Evolutionary conservation across 2,113 vertebrate genomes (phyloP), one percentile per base, ranked within the genome.

Genomic region (Rhea americana): DNA sequence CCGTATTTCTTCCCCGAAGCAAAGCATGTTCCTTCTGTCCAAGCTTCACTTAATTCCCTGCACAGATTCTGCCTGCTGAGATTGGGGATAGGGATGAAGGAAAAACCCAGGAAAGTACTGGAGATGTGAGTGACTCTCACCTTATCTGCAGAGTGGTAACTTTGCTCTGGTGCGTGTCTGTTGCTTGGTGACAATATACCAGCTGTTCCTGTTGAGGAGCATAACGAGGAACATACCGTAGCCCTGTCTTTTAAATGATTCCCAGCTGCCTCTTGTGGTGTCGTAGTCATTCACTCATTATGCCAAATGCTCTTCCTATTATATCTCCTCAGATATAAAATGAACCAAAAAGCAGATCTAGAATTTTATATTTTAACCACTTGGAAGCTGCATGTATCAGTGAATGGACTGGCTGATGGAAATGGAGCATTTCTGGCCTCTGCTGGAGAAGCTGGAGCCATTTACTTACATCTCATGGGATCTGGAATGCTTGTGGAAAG

Each of bases 201-300:
- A 96, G 94, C 91, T 96, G 91, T 90, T 95, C 45, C 73, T 68
- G 39, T 37, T 81, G 88, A 91, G 91, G 63, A 81, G 76, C 79
- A 65, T 94, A 93, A 93, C 86, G 85, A 96, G 91, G 48, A 94
- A 26, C 90, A 91, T 93, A 93, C 91, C 85, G 79, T n/a, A 91
- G 90, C 85, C 90, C 80, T 95, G 94, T 85, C 90, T 96, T 95
- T 77, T 90, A 93, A 94, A 93, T 0, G 10, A 76, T 82, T 95
- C 91, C 85, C 94, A 95, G 93, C 90, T 96, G 93, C 90, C 90
- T 93, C 76, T 94, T 94, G 53, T 81, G 68, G 76, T 95, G 93
- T 87, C 94, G 84, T 91, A 87, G 67, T 83, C 84, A 67, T 79
- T 94, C 85, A 74, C 89, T 94, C 78, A 81, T 93, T 93, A 94